These are phyloP conservation scores for Diabrotica virgifera DNA, from an alignment of 1,140 invertebrate species.

Conservation along the genomic window DNA sequence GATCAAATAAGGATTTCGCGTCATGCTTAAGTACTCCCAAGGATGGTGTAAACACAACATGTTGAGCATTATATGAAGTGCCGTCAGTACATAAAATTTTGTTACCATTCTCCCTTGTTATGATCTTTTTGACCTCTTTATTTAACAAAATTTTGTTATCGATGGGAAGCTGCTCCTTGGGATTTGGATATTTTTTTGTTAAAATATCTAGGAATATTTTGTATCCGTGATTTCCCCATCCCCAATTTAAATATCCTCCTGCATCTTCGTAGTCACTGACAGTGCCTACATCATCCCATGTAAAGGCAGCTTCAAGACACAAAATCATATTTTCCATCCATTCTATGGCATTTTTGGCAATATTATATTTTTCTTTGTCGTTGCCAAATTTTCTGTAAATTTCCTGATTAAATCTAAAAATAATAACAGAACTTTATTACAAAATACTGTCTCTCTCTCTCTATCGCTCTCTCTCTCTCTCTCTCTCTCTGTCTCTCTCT, in stretches of 20 bases:
- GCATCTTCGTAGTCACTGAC: slow-evolving; percentile 20
- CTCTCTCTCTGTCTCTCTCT: too few relatives aligned
- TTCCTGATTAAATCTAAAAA: slow-evolving; percentile 1
- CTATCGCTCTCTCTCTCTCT: too few relatives aligned
- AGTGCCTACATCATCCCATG: slow-evolving; percentile 20
- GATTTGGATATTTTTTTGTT: slow-evolving; percentile 30
- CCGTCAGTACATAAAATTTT: background rate
- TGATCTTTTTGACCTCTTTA: slow-evolving; percentile 31
- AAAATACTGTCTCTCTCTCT: too few relatives aligned
- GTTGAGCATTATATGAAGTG: slow-evolving; percentile 50
- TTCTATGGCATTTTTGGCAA: slow-evolving; percentile 38
- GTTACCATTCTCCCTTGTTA: slow-evolving; percentile 11
- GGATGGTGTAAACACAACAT: slow-evolving; percentile 67
- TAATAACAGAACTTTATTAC: background rate
- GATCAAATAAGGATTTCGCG: slow-evolving; percentile 58
- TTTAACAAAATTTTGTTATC: slow-evolving; percentile 31
- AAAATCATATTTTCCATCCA: slow-evolving; percentile 7
- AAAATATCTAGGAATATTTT: slow-evolving; percentile 35
- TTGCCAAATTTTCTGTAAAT: slow-evolving; percentile 5
- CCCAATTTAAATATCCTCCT: slow-evolving; percentile 26
- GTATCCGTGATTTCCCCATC: slow-evolving; percentile 36
- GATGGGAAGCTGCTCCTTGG: slow-evolving; percentile 22
- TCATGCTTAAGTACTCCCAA: slow-evolving; percentile 67
- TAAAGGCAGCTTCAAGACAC: slow-evolving; percentile 18
- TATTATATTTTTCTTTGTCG: slow-evolving; percentile 14